These are phyloP conservation scores for Cepaea hortensis DNA, from an alignment of 2,888 invertebrate species.

Conservation along the genomic window DNA sequence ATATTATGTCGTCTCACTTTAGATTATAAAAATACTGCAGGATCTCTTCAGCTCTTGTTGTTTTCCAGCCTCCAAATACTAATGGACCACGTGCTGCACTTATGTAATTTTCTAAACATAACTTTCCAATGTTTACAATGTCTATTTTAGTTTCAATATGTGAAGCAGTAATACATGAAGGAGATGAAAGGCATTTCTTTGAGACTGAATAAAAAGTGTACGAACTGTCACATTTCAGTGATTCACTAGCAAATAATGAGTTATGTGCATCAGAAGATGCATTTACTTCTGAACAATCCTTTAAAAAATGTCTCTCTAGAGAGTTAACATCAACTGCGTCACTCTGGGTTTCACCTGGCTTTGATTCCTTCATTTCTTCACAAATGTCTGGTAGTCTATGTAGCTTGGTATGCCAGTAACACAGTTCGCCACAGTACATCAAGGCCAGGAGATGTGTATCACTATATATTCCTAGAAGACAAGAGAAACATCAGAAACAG, in stretches of 20 bases:
- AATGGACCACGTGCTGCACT: constrained; percentile 44
- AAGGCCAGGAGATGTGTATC: constrained; percentile 72
- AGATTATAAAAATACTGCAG: constrained; percentile 39
- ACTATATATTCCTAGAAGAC: constrained; percentile 69
- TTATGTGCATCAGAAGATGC: not conserved
- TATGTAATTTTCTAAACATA: constrained; percentile 45
- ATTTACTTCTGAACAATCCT: constrained; percentile 9
- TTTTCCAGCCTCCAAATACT: constrained; percentile 47
- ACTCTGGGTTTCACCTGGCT: not conserved
- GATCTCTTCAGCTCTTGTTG: constrained; percentile 49
- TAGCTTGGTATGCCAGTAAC: constrained; percentile 64
- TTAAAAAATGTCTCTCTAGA: not conserved
- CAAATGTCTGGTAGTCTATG: not conserved
- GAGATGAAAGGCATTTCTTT: not conserved
- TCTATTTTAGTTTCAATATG: not conserved
- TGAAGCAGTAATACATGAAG: not conserved
- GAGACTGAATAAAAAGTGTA: not conserved
- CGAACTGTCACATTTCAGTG: not conserved
- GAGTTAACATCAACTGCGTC: not conserved
- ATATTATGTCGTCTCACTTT: not conserved
- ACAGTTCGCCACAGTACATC: constrained; percentile 74
- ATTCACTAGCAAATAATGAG: not conserved
- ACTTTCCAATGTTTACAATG: constrained; percentile 34
- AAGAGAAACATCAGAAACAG: not conserved
- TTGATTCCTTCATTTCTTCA: not conserved